Evolutionary conservation across 2,888 invertebrate species (phyloP), one percentile per base, ranked within the genome.

Genomic region (Papilio gigon): DNA sequence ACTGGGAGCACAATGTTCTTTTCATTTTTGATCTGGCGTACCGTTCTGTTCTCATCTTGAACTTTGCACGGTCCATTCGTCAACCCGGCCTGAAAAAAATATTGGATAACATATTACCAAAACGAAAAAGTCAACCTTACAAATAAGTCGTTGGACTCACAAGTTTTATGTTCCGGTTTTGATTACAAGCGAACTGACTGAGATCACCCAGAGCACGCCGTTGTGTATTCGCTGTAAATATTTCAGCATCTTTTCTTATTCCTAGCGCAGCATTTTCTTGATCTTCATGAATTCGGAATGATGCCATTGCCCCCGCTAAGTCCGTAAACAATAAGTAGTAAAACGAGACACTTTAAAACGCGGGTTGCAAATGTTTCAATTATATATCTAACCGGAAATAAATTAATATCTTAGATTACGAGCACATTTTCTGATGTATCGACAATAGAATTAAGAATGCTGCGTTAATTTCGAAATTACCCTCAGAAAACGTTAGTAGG

Each of bases 241-340:
- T 77, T 70, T 91, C 91, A 73, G 87, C 84, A 73, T 93, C 94
- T 83, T 93, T 93, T 75, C 89, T 88, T 64, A 90, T 84, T 71
- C 89, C 90, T 75, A 92, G 81, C 73, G 91, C 83, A 76, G 94
- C 90, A 87, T 96, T 96, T 89, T 96, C 96, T 85, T 95, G 94
- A 88, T 96, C 96, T 86, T 95, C 94, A 87, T 95, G 95, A 81
- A 96, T 95, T 88, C 94, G 93, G 86, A 96, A 95, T 77, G 94
- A 93, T 87, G 95, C 95, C 96, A 96, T 96, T 87, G 84, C 82
- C 75, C 78, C 78, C 65, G 82, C 79, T 84, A 78, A 77, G 84
- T 87, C 85, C 85, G 88, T 87, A 87, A 86, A 89, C 86, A 88
- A 77, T 80, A 83, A 78, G 79, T 73, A 80, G 71, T 78, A 74